Conservation (phyloP, 2,888 invertebrate species). For the Cosmopolites sordidus region DNA sequence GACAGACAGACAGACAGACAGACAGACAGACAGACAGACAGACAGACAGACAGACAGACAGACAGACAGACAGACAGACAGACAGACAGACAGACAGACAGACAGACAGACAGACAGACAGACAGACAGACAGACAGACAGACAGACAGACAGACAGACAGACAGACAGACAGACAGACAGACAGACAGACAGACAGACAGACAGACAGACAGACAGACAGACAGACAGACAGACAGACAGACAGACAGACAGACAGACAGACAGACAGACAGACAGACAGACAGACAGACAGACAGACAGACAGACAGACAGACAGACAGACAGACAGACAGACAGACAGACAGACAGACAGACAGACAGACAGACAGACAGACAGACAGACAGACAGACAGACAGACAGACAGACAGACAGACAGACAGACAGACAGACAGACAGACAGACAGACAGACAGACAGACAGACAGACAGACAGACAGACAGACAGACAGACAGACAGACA, state of each 20-base stretch:
- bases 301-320: slow-evolving; percentile 24
- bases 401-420: slow-evolving; percentile 22
- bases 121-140: slow-evolving; percentile 22
- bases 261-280: slow-evolving; percentile 23
- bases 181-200: slow-evolving; percentile 23
- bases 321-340: slow-evolving; percentile 24
- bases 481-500: slow-evolving; percentile 23
- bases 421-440: slow-evolving; percentile 23
- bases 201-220: slow-evolving; percentile 23
- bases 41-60: slow-evolving; percentile 24
- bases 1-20: slow-evolving; percentile 24
- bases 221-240: slow-evolving; percentile 24
- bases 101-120: slow-evolving; percentile 24
- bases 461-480: slow-evolving; percentile 24
- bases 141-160: slow-evolving; percentile 24
- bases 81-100: slow-evolving; percentile 23
- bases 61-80: slow-evolving; percentile 7
- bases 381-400: slow-evolving; percentile 12
- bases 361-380: slow-evolving; percentile 23
- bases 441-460: slow-evolving; percentile 22
- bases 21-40: slow-evolving; percentile 24
- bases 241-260: slow-evolving; percentile 24
- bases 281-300: slow-evolving; percentile 24
- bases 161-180: slow-evolving; percentile 23
- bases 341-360: slow-evolving; percentile 24